phyloP scores from a whole-genome alignment of 2,113 vertebrate species.

The Indicator indicator region DNA sequence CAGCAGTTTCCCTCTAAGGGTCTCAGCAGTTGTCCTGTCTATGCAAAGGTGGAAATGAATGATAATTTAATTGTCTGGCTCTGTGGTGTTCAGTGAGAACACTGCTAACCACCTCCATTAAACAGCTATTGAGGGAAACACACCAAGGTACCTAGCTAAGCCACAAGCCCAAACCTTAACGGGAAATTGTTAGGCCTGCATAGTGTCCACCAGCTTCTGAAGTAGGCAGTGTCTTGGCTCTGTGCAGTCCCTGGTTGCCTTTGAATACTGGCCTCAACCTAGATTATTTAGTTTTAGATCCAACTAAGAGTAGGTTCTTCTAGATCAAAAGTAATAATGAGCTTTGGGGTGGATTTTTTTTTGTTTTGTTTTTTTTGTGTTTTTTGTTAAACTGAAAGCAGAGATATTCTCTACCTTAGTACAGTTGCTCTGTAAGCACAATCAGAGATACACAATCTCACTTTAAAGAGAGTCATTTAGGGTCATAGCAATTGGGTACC shows the following conservation, averaged over 20 bases:
- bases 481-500: background rate
- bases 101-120: background rate
- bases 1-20: background rate
- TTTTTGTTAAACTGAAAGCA: background rate
- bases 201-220: background rate
- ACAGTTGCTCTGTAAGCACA: background rate
- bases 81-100: background rate
- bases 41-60: background rate
- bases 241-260: accelerated
- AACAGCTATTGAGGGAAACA: background rate
- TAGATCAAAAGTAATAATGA: background rate
- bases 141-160: background rate
- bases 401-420: background rate
- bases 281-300: background rate
- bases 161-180: background rate
- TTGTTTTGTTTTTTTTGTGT: background rate
- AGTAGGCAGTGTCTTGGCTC: background rate
- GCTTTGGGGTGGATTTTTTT: background rate
- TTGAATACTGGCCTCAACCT: background rate
- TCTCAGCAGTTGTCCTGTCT: background rate
- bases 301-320: background rate
- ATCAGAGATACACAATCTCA: background rate
- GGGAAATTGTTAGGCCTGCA: background rate
- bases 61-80: background rate
- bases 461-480: background rate